Evolutionary conservation across 2,113 vertebrate genomes (phyloP), one percentile per base, ranked within the genome.

Genomic region (Strigops habroptila): DNA sequence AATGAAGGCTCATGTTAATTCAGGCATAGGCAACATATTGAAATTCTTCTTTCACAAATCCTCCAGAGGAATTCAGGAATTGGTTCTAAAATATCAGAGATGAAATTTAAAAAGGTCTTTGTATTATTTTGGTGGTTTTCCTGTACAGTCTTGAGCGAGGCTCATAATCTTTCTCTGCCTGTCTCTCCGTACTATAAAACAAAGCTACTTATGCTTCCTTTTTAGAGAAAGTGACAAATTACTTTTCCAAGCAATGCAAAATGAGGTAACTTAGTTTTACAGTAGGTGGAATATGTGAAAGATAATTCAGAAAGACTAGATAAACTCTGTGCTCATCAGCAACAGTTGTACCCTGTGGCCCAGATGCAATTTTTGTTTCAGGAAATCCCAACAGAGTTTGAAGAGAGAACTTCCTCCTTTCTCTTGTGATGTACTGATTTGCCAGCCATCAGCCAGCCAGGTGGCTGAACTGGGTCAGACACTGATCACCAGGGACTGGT

Each of bases 1-100:
- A 75, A 91, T 95, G 83, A 91, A 89, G 87, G 60, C 75, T 90
- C 79, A 15, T 33, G 79, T 82, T 89, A 91, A 92, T 89, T 93
- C 83, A 18, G 10, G 41, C 35, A 10, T 12, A 81, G 70, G 74
- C 59, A 92, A 60, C n/a, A 25, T 82, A 27, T 19, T 91, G 86
- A 73, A 92, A 89, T 89, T 84, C 49, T 69, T 89, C 80, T 51
- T 71, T 93, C 49, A 24, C 41, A 53, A 19, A 86, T 81, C 60
- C 81, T 90, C 77, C n/a, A 18, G 92, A 63, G 57, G 65, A 65
- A 65, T 63, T 55, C 75, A 46, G 44, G 62, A 71, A 44, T 18
- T 39, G 44, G 55, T 43, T 94, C 43, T 87, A 70, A 94, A 78
- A 74, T 91, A 76, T 18, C 63, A 51, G 51, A 85, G 63, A 49